Percentiles rank a stretch among this genome's conserved stretches.
Evolutionary conservation across 1,140 invertebrate genomes (phyloP).

Genomic region (Andrena cerasifolii): DNA sequence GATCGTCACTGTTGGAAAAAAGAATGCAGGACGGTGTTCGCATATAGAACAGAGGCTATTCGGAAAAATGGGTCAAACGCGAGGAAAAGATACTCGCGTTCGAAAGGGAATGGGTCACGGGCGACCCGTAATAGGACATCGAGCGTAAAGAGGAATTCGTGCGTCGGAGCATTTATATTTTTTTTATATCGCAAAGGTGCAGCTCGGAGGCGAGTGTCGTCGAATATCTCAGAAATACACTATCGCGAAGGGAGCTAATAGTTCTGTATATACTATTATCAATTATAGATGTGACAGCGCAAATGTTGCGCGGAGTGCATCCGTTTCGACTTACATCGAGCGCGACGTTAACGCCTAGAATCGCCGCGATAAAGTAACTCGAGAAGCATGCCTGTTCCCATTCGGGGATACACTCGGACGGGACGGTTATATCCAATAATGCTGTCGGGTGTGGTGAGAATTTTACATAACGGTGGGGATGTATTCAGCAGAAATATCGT

Average conservation of each 20-base stretch:
- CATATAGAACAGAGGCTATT: slow-evolving; percentile 61
- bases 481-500: slow-evolving; percentile 55
- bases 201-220: no score
- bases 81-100: slow-evolving; percentile 31
- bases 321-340: no score
- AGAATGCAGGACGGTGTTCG: slow-evolving; percentile 47
- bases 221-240: not conserved
- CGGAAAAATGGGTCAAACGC: slow-evolving; percentile 51
- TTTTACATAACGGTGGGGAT: slow-evolving; percentile 60
- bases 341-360: not conserved
- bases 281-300: not conserved
- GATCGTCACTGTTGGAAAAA: slow-evolving; percentile 27
- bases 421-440: slow-evolving; percentile 9
- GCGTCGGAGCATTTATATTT: no score
- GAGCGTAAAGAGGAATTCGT: not conserved
- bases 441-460: slow-evolving; percentile 30
- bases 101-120: slow-evolving; percentile 39
- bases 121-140: not conserved
- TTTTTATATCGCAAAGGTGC: no score
- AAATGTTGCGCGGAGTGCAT: not conserved
- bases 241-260: not conserved
- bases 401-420: not conserved
- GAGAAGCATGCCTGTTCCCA: not conserved
- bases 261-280: no score
- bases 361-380: not conserved